phyloP scores from a whole-genome alignment of 1,140 invertebrate species.

The Drosophila sechellia region DNA sequence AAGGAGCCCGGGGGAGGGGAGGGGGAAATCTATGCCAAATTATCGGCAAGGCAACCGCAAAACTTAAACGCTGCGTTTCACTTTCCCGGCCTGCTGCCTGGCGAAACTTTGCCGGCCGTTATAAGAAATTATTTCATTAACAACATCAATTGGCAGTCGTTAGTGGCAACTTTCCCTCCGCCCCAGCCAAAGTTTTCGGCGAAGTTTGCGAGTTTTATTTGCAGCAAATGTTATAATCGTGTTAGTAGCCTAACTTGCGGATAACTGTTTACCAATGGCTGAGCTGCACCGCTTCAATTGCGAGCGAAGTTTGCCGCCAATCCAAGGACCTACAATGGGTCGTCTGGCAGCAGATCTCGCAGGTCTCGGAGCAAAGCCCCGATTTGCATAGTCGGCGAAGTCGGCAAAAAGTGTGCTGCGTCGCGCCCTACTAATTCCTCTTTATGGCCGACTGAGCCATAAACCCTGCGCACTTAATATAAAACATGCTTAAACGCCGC shows the following conservation, averaged over 20 bases:
- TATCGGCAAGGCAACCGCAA: slow-evolving; percentile 51
- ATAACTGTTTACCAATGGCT: slow-evolving; percentile 74
- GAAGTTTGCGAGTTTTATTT: slow-evolving; percentile 63
- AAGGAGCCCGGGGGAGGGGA: too few relatives aligned
- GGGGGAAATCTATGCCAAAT: slow-evolving; percentile 75
- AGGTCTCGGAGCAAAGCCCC: slow-evolving; percentile 22
- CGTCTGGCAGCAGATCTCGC: slow-evolving; percentile 7
- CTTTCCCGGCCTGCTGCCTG: slow-evolving; percentile 47
- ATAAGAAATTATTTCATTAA: slow-evolving; percentile 81
- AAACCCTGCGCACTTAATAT: slow-evolving; percentile 80
- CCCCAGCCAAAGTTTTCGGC: slow-evolving; percentile 46
- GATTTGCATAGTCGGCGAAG: slow-evolving; percentile 61
- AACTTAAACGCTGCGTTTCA: slow-evolving; percentile 76
- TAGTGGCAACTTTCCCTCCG: slow-evolving; percentile 47
- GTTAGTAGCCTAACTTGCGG: slow-evolving; percentile 70
- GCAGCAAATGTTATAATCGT: slow-evolving; percentile 73
- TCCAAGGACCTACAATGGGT: slow-evolving; percentile 13
- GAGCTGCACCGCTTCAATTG: slow-evolving; percentile 27
- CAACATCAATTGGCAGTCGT: slow-evolving; percentile 75
- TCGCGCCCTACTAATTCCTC: slow-evolving; percentile 56
- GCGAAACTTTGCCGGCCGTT: slow-evolving; percentile 46
- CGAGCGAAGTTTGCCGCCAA: slow-evolving; percentile 51
- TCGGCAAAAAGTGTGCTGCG: slow-evolving; percentile 47
- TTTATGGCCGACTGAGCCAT: slow-evolving; percentile 73
- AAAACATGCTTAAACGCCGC: slow-evolving; percentile 76